phyloP scores from a whole-genome alignment of 2,888 invertebrate species.

The Cantharis rustica region DNA sequence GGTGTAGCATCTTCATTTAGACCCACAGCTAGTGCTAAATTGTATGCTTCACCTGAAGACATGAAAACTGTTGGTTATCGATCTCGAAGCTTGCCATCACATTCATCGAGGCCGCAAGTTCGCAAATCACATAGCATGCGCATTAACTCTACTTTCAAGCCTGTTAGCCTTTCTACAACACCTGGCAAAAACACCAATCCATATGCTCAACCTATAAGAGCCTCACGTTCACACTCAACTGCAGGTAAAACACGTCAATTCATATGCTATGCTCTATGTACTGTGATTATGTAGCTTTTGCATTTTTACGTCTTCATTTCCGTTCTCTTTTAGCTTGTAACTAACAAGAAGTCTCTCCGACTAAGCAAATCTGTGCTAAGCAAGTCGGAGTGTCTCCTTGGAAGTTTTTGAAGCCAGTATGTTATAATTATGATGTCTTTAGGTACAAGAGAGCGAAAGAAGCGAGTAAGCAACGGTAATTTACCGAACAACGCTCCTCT shows the following conservation, averaged over 20 bases:
- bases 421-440: constrained; percentile 21
- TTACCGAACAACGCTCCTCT: constrained; percentile 50
- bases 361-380: neutral
- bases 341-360: neutral
- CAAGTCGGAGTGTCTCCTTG: neutral
- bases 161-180: constrained; percentile 55
- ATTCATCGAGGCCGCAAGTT: constrained; percentile 62
- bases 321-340: neutral
- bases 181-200: constrained; percentile 55
- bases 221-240: constrained; percentile 53
- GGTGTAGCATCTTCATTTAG: constrained; percentile 86
- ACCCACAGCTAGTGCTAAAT: constrained; percentile 81
- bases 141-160: constrained; percentile 57
- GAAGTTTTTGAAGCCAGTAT: neutral
- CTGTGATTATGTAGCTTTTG: neutral
- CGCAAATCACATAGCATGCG: constrained; percentile 68
- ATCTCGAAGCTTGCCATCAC: constrained; percentile 60
- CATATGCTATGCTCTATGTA: neutral
- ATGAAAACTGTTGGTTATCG: constrained; percentile 74
- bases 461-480: constrained; percentile 50
- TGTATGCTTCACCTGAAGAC: constrained; percentile 89
- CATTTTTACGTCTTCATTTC: neutral
- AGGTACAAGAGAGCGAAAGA: constrained; percentile 54
- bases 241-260: constrained; percentile 36
- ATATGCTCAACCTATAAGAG: constrained; percentile 64